A percentile compares a stretch with the other conserved stretches of the same genome.
Conservation (phyloP, 2,113 vertebrate species). For the Kryptolebias marmoratus region DNA sequence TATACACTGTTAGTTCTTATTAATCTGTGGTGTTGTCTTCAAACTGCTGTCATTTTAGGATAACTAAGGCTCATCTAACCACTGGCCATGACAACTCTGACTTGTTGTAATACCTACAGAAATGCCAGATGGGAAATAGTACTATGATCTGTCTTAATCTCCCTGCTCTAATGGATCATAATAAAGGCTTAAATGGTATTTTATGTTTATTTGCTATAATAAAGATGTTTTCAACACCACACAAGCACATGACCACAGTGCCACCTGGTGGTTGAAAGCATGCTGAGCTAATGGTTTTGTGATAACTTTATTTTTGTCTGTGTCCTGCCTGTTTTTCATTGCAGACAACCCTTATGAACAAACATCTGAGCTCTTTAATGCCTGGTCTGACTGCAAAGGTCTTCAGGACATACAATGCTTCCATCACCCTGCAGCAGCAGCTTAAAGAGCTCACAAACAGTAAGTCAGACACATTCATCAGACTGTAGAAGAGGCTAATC, state of each 20-base stretch:
- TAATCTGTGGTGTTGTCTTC: slow-evolving; percentile 13
- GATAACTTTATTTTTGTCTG: neutral
- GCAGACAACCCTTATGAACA: slow-evolving; percentile 80
- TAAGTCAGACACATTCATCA: slow-evolving; percentile 40
- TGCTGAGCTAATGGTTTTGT: neutral
- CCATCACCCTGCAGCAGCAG: slow-evolving; percentile 84
- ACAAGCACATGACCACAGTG: slow-evolving; percentile 45
- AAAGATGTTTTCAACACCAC: neutral
- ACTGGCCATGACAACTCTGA: neutral
- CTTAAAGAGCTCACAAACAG: slow-evolving; percentile 79
- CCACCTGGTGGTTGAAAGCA: slow-evolving; percentile 64
- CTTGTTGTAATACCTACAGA: slow-evolving; percentile 43
- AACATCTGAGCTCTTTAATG: slow-evolving; percentile 83
- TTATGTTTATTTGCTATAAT: slow-evolving; percentile 30
- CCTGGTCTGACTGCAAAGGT: slow-evolving; percentile 83
- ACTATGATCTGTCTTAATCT: slow-evolving; percentile 51
- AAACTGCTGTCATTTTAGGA: slow-evolving; percentile 23
- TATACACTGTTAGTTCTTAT: slow-evolving; percentile 5
- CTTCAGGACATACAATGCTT: slow-evolving; percentile 86
- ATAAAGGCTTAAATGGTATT: slow-evolving; percentile 29
- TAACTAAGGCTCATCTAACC: slow-evolving; percentile 30
- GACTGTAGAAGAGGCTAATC: neutral
- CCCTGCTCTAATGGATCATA: slow-evolving; percentile 45
- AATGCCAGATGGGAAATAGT: slow-evolving; percentile 37
- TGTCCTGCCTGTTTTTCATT: slow-evolving; percentile 4